Conservation (phyloP, 2,888 invertebrate genomes). For the Homarus gammarus region DNA sequence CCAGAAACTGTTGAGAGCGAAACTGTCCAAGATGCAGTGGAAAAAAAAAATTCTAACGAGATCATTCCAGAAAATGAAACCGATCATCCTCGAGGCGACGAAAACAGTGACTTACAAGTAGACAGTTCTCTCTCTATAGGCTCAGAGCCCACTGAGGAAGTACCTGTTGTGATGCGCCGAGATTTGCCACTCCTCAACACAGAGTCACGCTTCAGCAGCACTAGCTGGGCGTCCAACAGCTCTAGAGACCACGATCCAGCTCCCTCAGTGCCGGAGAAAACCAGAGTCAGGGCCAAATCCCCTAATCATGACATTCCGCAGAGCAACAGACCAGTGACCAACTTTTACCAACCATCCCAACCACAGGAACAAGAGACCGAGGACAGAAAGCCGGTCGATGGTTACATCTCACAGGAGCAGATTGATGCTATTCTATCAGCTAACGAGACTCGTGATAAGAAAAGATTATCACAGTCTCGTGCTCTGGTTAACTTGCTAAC, state of each 20-base stretch:
- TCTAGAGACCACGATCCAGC: slow-evolving; percentile 44
- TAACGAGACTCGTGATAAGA: slow-evolving; percentile 34
- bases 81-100: not conserved
- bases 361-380: not conserved
- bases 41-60: not conserved
- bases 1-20: not conserved
- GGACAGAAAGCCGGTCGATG: slow-evolving; percentile 33
- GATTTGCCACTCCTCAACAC: not conserved
- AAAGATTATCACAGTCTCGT: slow-evolving; percentile 11
- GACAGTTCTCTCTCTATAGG: slow-evolving; percentile 1
- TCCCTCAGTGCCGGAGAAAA: slow-evolving; percentile 57
- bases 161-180: not conserved
- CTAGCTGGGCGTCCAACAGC: slow-evolving; percentile 33
- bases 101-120: not conserved
- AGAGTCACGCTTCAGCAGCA: slow-evolving; percentile 22
- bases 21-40: not conserved
- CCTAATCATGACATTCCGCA: slow-evolving; percentile 59
- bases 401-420: slow-evolving; percentile 42
- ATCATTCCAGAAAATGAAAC: not conserved
- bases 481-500: not conserved
- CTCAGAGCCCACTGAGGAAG: not conserved
- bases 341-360: not conserved
- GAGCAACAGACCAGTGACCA: slow-evolving; percentile 57
- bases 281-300: slow-evolving; percentile 46
- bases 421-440: slow-evolving; percentile 55